Conservation (phyloP, 1,140 invertebrate species). For the Ostrea denselamellosa region DNA sequence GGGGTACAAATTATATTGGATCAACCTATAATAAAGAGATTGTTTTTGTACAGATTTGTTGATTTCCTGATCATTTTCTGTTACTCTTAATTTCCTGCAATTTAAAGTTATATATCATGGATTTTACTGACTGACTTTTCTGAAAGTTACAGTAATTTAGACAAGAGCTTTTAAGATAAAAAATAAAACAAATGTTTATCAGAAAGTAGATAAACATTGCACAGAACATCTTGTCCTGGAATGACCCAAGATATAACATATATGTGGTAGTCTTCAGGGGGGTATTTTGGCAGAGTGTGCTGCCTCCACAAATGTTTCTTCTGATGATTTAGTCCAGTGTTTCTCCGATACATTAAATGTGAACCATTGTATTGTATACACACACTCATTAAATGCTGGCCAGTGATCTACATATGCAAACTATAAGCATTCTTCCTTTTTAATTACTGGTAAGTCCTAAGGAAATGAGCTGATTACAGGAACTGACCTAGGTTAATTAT, state of each 20-base stretch:
- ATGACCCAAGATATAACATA: constrained; percentile 10
- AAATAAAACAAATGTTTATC: constrained; percentile 26
- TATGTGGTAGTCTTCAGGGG: neutral
- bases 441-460: neutral
- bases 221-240: constrained; percentile 11
- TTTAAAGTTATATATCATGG: neutral
- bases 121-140: neutral
- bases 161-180: neutral
- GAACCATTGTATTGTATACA: neutral
- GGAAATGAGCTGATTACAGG: too few relatives aligned
- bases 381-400: constrained; percentile 7
- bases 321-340: neutral
- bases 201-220: constrained; percentile 22
- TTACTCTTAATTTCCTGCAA: neutral
- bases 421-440: neutral
- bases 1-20: too few relatives aligned
- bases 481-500: too few relatives aligned
- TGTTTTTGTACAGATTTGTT: neutral
- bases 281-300: neutral
- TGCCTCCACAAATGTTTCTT: neutral
- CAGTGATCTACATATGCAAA: constrained; percentile 2
- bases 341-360: neutral
- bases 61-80: constrained; percentile 8
- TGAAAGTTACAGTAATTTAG: constrained; percentile 16
- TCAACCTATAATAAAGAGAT: too few relatives aligned